These are phyloP conservation scores for Minunthozetes semirufus DNA, from an alignment of 2,888 invertebrate species.

Conservation along the genomic window DNA sequence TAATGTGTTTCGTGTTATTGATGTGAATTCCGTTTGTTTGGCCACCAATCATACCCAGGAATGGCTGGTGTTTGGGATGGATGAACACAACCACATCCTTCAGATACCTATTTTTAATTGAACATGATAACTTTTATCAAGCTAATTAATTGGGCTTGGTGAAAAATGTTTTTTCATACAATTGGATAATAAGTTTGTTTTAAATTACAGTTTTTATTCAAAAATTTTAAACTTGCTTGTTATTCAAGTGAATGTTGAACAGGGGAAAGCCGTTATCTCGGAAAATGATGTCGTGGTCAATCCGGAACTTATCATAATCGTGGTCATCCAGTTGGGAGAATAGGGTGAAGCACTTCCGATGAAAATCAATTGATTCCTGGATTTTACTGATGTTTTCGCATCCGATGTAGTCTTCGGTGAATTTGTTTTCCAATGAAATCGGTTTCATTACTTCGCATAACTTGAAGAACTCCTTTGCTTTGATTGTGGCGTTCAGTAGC, in stretches of 20 bases:
- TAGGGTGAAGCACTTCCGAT: conserved; percentile 30
- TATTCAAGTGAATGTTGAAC: conserved; percentile 4
- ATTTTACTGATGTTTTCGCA: conserved; percentile 21
- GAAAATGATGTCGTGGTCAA: conserved; percentile 30
- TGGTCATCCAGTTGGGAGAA: conserved; percentile 11
- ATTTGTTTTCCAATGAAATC: conserved; percentile 15
- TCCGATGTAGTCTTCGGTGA: conserved; percentile 14
- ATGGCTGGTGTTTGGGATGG: conserved; percentile 16
- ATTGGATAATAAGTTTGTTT: too few relatives aligned
- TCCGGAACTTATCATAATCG: not conserved
- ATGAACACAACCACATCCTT: conserved; percentile 7
- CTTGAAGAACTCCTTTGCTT: conserved; percentile 15
- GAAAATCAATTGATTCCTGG: conserved; percentile 13
- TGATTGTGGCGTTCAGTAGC: conserved; percentile 23
- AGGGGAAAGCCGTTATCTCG: conserved; percentile 34
- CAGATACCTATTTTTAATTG: too few relatives aligned
- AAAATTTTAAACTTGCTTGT: too few relatives aligned
- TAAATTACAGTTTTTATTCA: too few relatives aligned
- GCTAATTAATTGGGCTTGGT: too few relatives aligned
- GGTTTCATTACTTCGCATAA: conserved; percentile 27
- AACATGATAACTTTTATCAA: too few relatives aligned
- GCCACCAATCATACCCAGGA: conserved; percentile 30
- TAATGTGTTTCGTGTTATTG: conserved; percentile 21
- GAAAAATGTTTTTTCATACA: too few relatives aligned
- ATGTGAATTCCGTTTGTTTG: conserved; percentile 31